Evolutionary conservation across 2,797 vertebrate species (phyloP).

Genomic region (Sebastes kiyomatsui): DNA sequence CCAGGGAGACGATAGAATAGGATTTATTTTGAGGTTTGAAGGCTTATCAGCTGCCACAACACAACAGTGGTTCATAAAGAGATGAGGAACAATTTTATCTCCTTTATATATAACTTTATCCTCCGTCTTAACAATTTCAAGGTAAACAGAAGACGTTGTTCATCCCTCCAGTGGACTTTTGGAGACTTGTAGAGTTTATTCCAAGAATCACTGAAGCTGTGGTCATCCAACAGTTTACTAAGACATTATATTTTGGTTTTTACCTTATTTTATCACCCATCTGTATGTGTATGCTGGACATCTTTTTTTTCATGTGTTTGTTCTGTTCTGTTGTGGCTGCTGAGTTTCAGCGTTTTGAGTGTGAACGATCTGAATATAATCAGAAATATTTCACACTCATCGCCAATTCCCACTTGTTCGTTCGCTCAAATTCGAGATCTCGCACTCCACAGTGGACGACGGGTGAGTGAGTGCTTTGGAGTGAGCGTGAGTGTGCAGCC

Average conservation of each 20-base stretch:
- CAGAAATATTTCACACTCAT: slow-evolving; percentile 74
- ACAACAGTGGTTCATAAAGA: neutral
- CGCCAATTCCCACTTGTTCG: slow-evolving; percentile 65
- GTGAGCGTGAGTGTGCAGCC: slow-evolving; percentile 62
- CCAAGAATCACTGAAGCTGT: neutral
- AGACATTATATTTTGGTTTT: neutral
- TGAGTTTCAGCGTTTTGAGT: slow-evolving; percentile 48
- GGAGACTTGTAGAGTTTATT: neutral
- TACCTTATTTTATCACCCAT: neutral
- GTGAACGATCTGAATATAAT: slow-evolving; percentile 66
- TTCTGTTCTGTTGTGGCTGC: slow-evolving; percentile 19
- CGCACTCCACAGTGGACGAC: slow-evolving; percentile 60
- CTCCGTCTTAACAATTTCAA: neutral
- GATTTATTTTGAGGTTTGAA: neutral
- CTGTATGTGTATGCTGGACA: neutral
- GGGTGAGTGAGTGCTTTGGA: slow-evolving; percentile 71
- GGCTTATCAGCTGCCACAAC: too few relatives aligned
- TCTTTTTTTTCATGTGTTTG: slow-evolving; percentile 5
- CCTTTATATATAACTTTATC: neutral
- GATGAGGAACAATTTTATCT: neutral
- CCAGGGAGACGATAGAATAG: neutral
- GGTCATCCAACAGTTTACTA: neutral
- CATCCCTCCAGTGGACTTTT: neutral
- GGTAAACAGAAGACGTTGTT: neutral
- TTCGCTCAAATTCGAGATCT: slow-evolving; percentile 71